These are phyloP conservation scores for Cryptotermes secundus DNA, from an alignment of 1,140 invertebrate genomes.

Conservation along the genomic window DNA sequence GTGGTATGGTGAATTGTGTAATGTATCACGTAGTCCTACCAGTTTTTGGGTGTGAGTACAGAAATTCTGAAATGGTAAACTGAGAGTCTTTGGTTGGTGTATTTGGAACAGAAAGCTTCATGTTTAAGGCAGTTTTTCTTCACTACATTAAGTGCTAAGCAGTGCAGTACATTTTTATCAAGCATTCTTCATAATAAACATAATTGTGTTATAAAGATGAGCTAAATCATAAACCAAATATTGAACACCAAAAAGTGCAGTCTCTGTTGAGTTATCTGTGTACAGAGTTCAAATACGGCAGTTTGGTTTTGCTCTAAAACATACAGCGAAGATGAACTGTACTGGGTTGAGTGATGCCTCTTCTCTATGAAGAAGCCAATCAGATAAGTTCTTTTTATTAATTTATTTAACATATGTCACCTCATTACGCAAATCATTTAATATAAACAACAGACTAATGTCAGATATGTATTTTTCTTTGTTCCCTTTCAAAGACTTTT, in stretches of 20 bases:
- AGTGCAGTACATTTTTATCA: no score
- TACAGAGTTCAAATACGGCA: no score
- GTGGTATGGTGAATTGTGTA: neutral
- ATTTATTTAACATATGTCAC: conserved; percentile 14
- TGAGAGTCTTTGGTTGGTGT: neutral
- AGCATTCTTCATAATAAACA: no score
- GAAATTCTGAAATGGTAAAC: no score
- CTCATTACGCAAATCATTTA: neutral
- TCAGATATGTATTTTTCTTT: no score
- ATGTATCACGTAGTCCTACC: neutral
- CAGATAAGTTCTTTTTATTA: neutral
- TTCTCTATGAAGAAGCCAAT: neutral
- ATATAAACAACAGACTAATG: neutral
- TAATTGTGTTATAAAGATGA: no score
- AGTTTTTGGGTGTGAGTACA: neutral
- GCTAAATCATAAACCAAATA: no score
- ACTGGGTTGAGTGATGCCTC: neutral
- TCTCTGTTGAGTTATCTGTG: neutral
- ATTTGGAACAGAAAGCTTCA: neutral
- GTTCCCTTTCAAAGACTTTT: no score
- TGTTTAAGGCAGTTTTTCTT: neutral
- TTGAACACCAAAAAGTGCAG: neutral
- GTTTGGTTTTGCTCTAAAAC: no score
- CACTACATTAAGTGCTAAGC: neutral
- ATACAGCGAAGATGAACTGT: neutral